Conservation (phyloP, 1,140 invertebrate species). For the Drosophila sucinea region DNA sequence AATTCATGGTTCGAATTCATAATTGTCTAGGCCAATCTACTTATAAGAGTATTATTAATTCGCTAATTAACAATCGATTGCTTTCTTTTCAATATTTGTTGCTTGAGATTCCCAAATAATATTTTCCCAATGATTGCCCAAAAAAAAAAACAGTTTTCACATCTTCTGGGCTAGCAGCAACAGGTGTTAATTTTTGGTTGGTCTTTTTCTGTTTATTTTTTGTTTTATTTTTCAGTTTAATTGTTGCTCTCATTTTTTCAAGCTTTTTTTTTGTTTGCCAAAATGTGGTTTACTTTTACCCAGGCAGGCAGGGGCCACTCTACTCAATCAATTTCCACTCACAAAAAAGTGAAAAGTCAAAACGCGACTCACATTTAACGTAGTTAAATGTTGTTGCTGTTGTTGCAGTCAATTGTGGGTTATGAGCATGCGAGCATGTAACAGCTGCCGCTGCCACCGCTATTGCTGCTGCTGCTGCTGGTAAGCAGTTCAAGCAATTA, state of each 20-base stretch:
- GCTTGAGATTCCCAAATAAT: constrained; percentile 49
- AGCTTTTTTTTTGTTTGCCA: constrained; percentile 19
- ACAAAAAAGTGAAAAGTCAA: constrained; percentile 80
- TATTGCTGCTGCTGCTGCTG: constrained; percentile 55
- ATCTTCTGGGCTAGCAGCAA: constrained; percentile 19
- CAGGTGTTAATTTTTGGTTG: constrained; percentile 75
- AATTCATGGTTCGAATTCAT: no score
- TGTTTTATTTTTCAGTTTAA: constrained; percentile 19
- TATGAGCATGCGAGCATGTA: constrained; percentile 56
- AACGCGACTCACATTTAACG: constrained; percentile 39
- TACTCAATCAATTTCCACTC: constrained; percentile 76
- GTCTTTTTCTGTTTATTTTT: constrained; percentile 48
- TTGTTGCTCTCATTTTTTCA: constrained; percentile 17
- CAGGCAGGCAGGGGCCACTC: constrained; percentile 55
- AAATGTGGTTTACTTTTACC: constrained; percentile 54
- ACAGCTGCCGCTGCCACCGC: constrained; percentile 33
- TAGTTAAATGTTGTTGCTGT: constrained; percentile 39
- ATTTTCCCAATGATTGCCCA: constrained; percentile 65
- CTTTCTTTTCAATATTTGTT: constrained; percentile 29
- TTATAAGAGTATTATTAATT: neutral
- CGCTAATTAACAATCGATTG: neutral
- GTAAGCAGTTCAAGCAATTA: constrained; percentile 71
- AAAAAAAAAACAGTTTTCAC: constrained; percentile 20
- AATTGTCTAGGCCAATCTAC: neutral
- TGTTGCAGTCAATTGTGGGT: constrained; percentile 53